Conservation (phyloP, 1,140 invertebrate species). For the Potamilus streckersoni region DNA sequence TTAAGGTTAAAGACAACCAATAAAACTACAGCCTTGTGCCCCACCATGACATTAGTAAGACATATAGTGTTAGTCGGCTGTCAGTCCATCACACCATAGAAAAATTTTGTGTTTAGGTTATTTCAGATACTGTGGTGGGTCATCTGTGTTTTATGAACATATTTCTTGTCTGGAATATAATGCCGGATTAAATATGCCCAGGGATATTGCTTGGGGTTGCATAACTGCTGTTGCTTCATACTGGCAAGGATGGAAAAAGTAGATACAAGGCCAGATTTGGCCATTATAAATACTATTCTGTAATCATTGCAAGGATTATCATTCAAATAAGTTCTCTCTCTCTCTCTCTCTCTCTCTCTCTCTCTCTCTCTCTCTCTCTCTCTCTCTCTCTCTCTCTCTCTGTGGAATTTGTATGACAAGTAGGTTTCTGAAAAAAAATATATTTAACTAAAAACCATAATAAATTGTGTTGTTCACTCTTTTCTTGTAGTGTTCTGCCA, state of each 20-base stretch:
- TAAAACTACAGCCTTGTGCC: background rate
- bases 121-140: too few species aligned
- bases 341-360: too few species aligned
- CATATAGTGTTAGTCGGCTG: background rate
- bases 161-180: too few species aligned
- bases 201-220: too few species aligned
- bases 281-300: too few species aligned
- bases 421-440: background rate
- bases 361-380: background rate
- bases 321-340: too few species aligned
- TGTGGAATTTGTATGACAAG: background rate
- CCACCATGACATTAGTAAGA: background rate
- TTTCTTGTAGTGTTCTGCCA: conserved; percentile 72
- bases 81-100: background rate
- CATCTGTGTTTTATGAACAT: too few species aligned
- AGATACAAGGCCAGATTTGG: too few species aligned
- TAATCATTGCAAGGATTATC: too few species aligned
- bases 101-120: background rate
- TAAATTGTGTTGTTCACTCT: background rate
- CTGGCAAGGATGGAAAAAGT: too few species aligned
- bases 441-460: background rate
- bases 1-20: background rate
- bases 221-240: too few species aligned
- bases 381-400: conserved; percentile 27
- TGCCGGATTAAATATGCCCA: too few species aligned